phyloP scores from a whole-genome alignment of 2,113 vertebrate species.

The Protobothrops mucrosquamatus region DNA sequence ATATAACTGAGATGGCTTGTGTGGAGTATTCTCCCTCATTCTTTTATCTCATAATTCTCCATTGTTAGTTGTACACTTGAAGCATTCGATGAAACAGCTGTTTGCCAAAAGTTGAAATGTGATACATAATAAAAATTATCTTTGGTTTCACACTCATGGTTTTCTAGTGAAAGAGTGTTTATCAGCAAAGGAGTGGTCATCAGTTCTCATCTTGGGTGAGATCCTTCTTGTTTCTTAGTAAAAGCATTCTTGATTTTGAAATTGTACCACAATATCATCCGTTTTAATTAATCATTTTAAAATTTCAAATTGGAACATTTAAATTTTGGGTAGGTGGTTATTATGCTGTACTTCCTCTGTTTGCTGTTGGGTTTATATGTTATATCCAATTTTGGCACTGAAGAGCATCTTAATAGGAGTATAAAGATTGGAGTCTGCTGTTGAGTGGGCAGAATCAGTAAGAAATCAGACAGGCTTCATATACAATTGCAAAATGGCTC shows the following conservation, averaged over 20 bases:
- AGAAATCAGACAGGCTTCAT: not conserved
- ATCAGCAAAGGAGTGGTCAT: constrained; percentile 29
- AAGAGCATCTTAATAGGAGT: not conserved
- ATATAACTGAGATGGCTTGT: not conserved
- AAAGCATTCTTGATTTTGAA: not conserved
- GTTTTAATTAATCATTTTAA: not conserved
- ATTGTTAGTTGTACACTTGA: constrained; percentile 23
- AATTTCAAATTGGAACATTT: not conserved
- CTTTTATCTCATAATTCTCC: not conserved
- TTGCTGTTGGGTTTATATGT: not conserved
- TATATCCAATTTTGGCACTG: not conserved
- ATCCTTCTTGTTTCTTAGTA: constrained; percentile 2
- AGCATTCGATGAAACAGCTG: constrained; percentile 48
- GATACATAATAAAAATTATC: constrained; percentile 46
- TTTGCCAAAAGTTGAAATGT: constrained; percentile 49
- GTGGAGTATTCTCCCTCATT: not conserved
- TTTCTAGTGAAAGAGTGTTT: constrained; percentile 27
- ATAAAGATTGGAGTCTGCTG: not conserved
- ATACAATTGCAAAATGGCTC: not conserved
- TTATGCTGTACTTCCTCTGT: not conserved
- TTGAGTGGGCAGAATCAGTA: not conserved
- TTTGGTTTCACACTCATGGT: constrained; percentile 43
- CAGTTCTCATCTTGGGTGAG: constrained; percentile 3
- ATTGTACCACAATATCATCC: not conserved
- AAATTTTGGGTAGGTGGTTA: not conserved